Evolutionary conservation across 37 sponge, comb jelly and placozoan species (phyloP).

Genomic region (Amphimedon queenslandica): DNA sequence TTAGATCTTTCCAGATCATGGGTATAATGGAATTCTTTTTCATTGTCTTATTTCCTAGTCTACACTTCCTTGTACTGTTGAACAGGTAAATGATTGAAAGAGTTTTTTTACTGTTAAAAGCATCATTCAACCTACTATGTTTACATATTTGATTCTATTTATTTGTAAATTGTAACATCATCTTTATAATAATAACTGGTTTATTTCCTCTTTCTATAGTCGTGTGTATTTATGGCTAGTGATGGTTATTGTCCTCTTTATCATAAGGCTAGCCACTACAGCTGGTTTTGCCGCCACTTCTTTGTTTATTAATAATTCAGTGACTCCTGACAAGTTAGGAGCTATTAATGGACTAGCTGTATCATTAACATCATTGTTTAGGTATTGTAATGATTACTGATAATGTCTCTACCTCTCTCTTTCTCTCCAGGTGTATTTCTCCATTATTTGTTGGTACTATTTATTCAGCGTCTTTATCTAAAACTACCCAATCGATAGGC

Average conservation of each 20-base stretch:
- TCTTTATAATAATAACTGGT: not conserved
- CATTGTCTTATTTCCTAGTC: conserved; percentile 22
- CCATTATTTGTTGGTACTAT: conserved; percentile 54
- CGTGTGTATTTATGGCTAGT: conserved; percentile 31
- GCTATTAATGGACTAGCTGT: conserved; percentile 70
- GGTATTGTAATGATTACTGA: too few relatives aligned
- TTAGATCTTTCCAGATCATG: conserved; percentile 21
- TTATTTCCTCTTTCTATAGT: not conserved
- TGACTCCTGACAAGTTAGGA: conserved; percentile 67
- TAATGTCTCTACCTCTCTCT: too few relatives aligned
- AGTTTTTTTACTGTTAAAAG: not conserved
- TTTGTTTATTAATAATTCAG: conserved; percentile 82
- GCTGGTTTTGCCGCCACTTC: conserved; percentile 32
- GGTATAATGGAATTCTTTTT: not conserved
- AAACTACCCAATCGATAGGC: conserved; percentile 26
- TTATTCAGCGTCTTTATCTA: conserved; percentile 54
- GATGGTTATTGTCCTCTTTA: conserved; percentile 15
- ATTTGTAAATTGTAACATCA: too few relatives aligned
- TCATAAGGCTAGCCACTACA: conserved; percentile 13
- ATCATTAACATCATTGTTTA: conserved; percentile 36
- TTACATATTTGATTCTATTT: not conserved
- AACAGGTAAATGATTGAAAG: not conserved
- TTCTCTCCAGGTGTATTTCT: conserved; percentile 34
- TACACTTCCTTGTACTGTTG: conserved; percentile 16
- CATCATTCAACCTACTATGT: not conserved